phyloP scores from a whole-genome alignment of 2,113 vertebrate genomes.

The Oenanthe oenanthe region DNA sequence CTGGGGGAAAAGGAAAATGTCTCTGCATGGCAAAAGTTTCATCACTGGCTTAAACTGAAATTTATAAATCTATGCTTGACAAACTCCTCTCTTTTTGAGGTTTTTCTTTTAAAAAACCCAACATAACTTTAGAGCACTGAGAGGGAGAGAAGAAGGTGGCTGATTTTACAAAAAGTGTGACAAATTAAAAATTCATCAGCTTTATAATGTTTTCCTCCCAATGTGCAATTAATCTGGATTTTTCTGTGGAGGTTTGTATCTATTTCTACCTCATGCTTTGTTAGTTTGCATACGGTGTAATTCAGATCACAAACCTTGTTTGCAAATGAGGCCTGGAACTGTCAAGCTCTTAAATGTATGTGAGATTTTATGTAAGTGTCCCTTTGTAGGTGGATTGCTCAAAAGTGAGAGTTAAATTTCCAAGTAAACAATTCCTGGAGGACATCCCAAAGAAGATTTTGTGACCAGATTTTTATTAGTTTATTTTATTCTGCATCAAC shows the following conservation, averaged over 20 bases:
- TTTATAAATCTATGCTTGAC: neutral
- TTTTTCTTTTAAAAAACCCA: neutral
- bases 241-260: neutral
- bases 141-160: accelerated
- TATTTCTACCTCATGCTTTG: neutral
- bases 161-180: neutral
- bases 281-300: neutral
- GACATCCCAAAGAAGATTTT: neutral
- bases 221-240: neutral
- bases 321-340: neutral
- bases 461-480: neutral
- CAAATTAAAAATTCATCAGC: neutral
- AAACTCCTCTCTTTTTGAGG: neutral
- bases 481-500: neutral
- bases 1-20: neutral
- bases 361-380: neutral
- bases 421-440: neutral
- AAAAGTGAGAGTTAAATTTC: neutral
- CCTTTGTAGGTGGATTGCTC: neutral
- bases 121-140: neutral
- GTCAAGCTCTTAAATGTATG: neutral
- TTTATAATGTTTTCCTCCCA: neutral
- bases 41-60: neutral
- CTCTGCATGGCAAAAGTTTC: neutral
- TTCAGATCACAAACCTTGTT: neutral